Evolutionary conservation across 1,140 invertebrate species (phyloP).

Genomic region (Tetramorium simillimum): DNA sequence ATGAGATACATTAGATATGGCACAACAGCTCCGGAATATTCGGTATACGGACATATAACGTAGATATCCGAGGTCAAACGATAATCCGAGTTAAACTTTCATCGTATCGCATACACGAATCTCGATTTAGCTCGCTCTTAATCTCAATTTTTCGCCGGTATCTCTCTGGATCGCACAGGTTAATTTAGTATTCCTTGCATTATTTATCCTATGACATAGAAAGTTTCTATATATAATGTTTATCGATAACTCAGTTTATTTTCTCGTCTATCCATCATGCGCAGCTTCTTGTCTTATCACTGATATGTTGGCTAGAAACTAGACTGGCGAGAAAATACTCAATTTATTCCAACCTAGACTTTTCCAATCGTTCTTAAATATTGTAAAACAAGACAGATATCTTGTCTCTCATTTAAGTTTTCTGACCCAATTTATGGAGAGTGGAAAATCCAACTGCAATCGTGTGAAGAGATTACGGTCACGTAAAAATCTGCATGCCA

Average conservation of each 20-base stretch:
- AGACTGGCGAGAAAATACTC: background rate
- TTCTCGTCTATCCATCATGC: background rate
- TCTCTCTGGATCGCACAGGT: background rate
- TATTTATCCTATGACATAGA: background rate
- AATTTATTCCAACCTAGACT: background rate
- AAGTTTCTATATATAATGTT: background rate
- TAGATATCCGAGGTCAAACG: background rate
- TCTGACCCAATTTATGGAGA: background rate
- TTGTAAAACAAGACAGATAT: background rate
- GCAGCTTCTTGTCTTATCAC: background rate
- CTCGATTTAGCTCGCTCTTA: background rate
- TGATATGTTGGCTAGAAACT: background rate
- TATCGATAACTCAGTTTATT: constrained; percentile 11
- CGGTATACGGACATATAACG: background rate
- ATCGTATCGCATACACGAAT: constrained; percentile 11
- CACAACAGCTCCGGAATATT: background rate
- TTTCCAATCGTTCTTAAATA: background rate
- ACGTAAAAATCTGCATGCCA: background rate
- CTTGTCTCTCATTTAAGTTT: background rate
- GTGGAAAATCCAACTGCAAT: background rate
- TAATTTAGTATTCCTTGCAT: background rate
- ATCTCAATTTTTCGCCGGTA: constrained; percentile 21
- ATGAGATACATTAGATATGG: background rate
- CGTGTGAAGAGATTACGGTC: background rate
- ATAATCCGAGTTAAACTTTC: constrained; percentile 7